Evolutionary conservation across 2,888 invertebrate genomes (phyloP).

Genomic region (Biston stratarius): DNA sequence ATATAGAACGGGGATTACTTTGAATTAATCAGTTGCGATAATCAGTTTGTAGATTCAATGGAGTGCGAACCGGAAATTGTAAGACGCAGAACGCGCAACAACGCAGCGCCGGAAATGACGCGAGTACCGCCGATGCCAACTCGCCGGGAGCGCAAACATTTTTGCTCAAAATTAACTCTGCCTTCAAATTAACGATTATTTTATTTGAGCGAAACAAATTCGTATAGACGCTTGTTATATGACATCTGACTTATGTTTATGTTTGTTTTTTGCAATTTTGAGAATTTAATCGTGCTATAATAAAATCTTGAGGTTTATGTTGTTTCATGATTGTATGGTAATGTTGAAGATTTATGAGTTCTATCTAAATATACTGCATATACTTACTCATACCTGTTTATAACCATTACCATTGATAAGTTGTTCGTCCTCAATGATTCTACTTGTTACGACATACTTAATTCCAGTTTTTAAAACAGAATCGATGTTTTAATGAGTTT

Average conservation of each 20-base stretch:
- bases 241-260: background rate
- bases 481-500: background rate
- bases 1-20: slow-evolving; percentile 8
- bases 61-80: slow-evolving; percentile 56
- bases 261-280: background rate
- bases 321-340: too few relatives aligned
- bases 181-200: background rate
- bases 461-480: slow-evolving; percentile 3
- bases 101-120: slow-evolving; percentile 67
- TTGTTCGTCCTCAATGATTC: background rate
- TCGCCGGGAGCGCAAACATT: slow-evolving; percentile 25
- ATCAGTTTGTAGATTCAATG: slow-evolving; percentile 22
- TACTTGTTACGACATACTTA: background rate
- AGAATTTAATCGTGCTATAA: background rate
- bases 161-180: slow-evolving; percentile 9
- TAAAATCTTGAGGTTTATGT: background rate
- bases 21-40: slow-evolving; percentile 2
- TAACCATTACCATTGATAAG: slow-evolving; percentile 3
- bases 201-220: background rate
- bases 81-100: slow-evolving; percentile 58
- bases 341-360: background rate
- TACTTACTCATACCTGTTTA: slow-evolving; percentile 1
- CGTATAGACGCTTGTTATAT: background rate
- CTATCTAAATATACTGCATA: background rate
- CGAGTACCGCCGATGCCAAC: slow-evolving; percentile 48